phyloP scores from a whole-genome alignment of 2,888 invertebrate genomes.

The Craniophora ligustri region DNA sequence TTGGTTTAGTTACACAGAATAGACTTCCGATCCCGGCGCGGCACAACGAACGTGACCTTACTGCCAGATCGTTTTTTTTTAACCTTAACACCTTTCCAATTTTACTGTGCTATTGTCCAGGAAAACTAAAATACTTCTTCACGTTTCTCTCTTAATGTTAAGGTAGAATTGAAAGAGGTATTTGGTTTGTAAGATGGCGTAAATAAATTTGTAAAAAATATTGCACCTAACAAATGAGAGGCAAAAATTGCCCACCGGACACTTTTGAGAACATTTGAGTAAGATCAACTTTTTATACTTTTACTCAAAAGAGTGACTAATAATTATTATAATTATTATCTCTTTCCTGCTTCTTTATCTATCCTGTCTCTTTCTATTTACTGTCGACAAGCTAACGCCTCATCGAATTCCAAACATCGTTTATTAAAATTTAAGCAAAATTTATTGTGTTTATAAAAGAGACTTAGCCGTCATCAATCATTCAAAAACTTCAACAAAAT shows the following conservation, averaged over 20 bases:
- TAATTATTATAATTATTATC: too few species aligned
- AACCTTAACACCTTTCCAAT: constrained; percentile 51
- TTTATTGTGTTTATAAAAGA: constrained; percentile 53
- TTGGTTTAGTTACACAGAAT: constrained; percentile 84
- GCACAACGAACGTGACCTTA: constrained; percentile 74
- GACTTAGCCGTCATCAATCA: constrained; percentile 69
- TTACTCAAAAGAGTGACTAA: too few species aligned
- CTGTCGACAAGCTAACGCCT: constrained; percentile 28
- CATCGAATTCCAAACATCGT: constrained; percentile 36
- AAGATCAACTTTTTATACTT: too few species aligned
- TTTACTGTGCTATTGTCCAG: constrained; percentile 15
- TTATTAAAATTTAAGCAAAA: constrained; percentile 48
- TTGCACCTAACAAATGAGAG: constrained; percentile 11
- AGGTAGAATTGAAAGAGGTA: not conserved
- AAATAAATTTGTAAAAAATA: constrained; percentile 29
- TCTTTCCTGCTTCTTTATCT: too few species aligned
- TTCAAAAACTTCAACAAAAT: constrained; percentile 62
- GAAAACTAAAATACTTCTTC: constrained; percentile 21
- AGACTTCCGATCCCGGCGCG: constrained; percentile 73
- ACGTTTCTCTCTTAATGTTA: constrained; percentile 13
- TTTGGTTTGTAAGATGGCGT: not conserved
- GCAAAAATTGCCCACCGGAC: constrained; percentile 22
- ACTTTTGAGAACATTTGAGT: constrained; percentile 21
- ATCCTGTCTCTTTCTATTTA: constrained; percentile 38
- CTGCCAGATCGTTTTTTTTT: constrained; percentile 74